Evolutionary conservation across 2,888 invertebrate species (phyloP), one percentile per base, ranked within the genome.

Genomic region (Marasmarcha lunaedactyla): DNA sequence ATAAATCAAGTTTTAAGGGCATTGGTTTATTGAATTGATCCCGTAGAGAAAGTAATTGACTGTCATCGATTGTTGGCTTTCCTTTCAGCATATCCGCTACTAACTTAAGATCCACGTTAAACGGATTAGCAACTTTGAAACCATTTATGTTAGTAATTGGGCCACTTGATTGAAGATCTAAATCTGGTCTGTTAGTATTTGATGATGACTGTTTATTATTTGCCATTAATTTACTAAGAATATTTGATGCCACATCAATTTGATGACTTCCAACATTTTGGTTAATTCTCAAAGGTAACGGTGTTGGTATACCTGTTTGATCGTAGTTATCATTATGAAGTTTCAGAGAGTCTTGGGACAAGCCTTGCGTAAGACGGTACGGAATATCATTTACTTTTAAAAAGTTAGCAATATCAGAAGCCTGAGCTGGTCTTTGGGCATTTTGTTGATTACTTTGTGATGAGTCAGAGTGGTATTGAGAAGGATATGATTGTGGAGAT

Each of bases 111-210:
- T 85, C 84, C 7, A 85, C 63, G 49, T 85, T 85, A 42, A 72
- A 85, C 10, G 85, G 85, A 47, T 85, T 85, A 1, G 73, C 73
- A n/a, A 85, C 74, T 63, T 76, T 74, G 43, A 79, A 72, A 2
- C 84, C 85, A 51, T 85, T 81, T 14, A 85, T 76, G 1, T 71
- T 81, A 2, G 84, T 70, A 35, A 84, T 15, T 36, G 63, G 46
- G 33, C 57, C 57, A n/a, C 49, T 50, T 11, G 51, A 45, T 52
- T 72, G 70, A 14, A 61, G 39, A 38, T 79, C 72, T 11, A 69
- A 51, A 40, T 79, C 77, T 9, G 72, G 79, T 45, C 70, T 64
- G 12, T 64, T 72, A 7, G 58, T 37, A 46, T 52, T 57, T 14
- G 60, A 38, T 15, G 51, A 48, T 7, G 52, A 51, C 50, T 66